A percentile compares a stretch with the other conserved stretches of the same genome.
Conservation (phyloP, 2,888 invertebrate species). For the Allygus modestus region DNA sequence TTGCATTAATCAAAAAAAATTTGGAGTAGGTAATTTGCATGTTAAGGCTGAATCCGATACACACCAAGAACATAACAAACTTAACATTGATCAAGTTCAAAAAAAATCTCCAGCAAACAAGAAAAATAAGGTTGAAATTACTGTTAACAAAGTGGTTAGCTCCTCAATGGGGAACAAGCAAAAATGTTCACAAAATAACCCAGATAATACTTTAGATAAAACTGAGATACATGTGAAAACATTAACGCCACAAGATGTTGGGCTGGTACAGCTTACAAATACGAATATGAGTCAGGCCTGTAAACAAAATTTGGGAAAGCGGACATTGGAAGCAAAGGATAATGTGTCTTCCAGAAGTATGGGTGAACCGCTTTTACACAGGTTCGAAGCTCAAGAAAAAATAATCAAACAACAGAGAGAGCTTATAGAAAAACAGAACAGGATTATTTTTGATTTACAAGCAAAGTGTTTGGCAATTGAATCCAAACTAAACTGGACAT, state of each 20-base stretch:
- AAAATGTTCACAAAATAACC: not conserved
- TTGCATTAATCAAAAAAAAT: not conserved
- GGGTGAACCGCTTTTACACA: not conserved
- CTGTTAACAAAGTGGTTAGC: not conserved
- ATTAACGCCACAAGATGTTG: conserved; percentile 30
- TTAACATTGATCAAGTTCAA: not conserved
- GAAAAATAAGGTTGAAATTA: not conserved
- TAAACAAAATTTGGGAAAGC: not conserved
- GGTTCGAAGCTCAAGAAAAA: conserved; percentile 45
- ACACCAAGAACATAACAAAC: not conserved
- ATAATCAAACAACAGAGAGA: conserved; percentile 42
- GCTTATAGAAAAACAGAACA: conserved; percentile 34
- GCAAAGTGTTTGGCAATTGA: conserved; percentile 4
- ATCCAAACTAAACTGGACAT: conserved; percentile 23
- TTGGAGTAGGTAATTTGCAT: not conserved
- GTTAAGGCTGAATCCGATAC: not conserved
- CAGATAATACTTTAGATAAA: not conserved
- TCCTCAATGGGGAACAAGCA: not conserved
- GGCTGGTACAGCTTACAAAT: not conserved
- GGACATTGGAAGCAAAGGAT: not conserved
- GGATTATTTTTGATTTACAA: conserved; percentile 37
- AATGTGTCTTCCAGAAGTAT: not conserved
- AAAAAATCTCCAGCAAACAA: not conserved
- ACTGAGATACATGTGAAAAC: conserved; percentile 24
- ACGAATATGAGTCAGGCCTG: not conserved